phyloP scores from a whole-genome alignment of 1,140 invertebrate species.

The Lineus longissimus region DNA sequence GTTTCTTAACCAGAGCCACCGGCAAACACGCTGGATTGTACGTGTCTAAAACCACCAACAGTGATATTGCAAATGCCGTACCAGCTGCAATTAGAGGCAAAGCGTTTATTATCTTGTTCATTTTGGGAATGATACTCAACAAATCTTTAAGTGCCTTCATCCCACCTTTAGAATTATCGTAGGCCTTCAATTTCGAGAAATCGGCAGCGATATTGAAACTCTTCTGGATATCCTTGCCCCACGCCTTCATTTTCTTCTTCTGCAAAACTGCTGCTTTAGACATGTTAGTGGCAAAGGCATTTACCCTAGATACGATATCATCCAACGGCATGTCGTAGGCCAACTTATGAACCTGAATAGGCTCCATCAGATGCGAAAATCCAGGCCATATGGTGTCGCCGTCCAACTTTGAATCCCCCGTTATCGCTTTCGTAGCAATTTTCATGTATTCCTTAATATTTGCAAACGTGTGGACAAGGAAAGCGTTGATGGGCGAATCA shows the following conservation, averaged over 20 bases:
- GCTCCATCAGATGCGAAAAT: constrained; percentile 2
- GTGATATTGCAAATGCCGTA: neutral
- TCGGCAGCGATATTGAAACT: neutral
- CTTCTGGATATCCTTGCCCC: constrained; percentile 1
- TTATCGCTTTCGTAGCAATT: neutral
- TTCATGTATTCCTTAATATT: constrained; percentile 7
- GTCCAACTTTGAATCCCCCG: neutral
- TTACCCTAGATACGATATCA: constrained; percentile 4
- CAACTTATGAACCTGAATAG: constrained; percentile 6
- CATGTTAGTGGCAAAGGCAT: neutral
- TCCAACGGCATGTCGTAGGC: constrained; percentile 6
- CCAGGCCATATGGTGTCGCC: neutral
- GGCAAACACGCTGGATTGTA: constrained; percentile 1
- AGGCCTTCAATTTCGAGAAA: constrained; percentile 7
- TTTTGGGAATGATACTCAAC: neutral
- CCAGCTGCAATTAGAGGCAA: neutral
- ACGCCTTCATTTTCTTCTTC: constrained; percentile 6
- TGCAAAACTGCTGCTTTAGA: constrained; percentile 2
- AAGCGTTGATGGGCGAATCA: neutral
- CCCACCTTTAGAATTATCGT: constrained; percentile 1
- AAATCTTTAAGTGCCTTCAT: neutral
- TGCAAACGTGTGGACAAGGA: constrained; percentile 3
- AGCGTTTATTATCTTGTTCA: neutral
- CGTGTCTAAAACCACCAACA: neutral
- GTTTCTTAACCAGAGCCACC: neutral